Base-by-base conservation (phyloP, 1,140 invertebrate species). In the Triops longicaudatus region DNA sequence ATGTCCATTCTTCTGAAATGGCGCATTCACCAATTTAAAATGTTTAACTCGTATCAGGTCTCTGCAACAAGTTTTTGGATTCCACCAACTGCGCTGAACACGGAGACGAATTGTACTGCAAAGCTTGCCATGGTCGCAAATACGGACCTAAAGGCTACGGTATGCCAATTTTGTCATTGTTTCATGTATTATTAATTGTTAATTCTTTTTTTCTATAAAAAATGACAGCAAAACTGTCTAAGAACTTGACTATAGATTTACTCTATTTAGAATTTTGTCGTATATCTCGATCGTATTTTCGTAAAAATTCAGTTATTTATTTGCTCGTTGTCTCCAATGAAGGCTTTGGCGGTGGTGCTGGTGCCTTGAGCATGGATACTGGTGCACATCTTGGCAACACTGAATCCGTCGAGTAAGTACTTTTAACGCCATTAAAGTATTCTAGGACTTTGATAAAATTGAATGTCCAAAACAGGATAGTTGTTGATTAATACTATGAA, bases 21-120 rank as follows among this genome's bases (percentile, higher is more conserved):
- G 12, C 12, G 12, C 9, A 31, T 17, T 73, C n/a, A n/a, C 14
- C 6, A 42, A 6, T 14, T 31, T 42, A 3, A 14, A n/a, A 2
- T 6, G 17, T 6, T 42, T 73, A 73, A 11, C 12, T 0, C n/a
- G 12, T 84, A 86, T 5, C 84, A 98, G 96, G 92, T 85, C 88
- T 98, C 85, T 99, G 97, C 90, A 91, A 92, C 86, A 99, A 99
- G 88, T 88, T 96, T 86, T 88, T 99, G 84, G 97, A 99, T 86
- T 98, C 96, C 80, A 98, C 96, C 86, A 99, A 96, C 88, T 95
- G 93, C 85, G 89, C 94, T 81, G 95, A 97, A 86, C 97, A 99
- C 88, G 96, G 98, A 83, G 92, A 91, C 82, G 91, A 96, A 86
- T 88, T 99, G 76, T 99, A 89, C 90, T 99, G 98, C 90, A 98